A percentile compares a stretch with the other conserved stretches of the same genome.
These are phyloP conservation scores for Triplophysa yarkandensis DNA, from an alignment of 2,797 vertebrate species.

Conservation along the genomic window DNA sequence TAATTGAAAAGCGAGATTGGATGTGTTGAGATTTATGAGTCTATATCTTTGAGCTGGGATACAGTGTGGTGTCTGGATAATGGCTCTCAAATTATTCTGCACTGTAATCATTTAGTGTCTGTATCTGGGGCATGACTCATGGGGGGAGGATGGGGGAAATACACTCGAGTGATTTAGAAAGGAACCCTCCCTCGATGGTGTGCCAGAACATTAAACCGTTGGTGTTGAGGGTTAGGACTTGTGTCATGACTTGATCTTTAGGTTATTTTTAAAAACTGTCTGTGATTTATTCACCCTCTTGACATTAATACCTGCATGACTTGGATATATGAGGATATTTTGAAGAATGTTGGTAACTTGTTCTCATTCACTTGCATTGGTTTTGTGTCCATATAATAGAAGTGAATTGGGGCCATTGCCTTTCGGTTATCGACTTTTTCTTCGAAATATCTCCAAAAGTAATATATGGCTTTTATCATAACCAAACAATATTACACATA, in stretches of 20 bases:
- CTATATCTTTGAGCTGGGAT: constrained; percentile 1
- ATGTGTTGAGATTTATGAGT: constrained; percentile 35
- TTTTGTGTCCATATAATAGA: too few species aligned
- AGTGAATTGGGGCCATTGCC: too few species aligned
- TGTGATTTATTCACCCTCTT: too few species aligned
- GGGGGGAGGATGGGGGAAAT: not conserved
- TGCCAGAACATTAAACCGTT: constrained; percentile 26
- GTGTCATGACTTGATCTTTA: constrained; percentile 19
- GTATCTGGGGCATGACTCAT: constrained; percentile 51
- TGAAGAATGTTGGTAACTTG: too few species aligned
- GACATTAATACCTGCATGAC: too few species aligned
- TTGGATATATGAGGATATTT: too few species aligned
- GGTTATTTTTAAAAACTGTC: constrained; percentile 14
- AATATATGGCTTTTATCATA: too few species aligned
- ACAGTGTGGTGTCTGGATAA: constrained; percentile 34
- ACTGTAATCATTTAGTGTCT: constrained; percentile 51
- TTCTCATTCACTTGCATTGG: too few species aligned
- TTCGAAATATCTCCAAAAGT: too few species aligned
- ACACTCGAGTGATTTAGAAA: constrained; percentile 28
- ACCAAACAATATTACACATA: too few species aligned
- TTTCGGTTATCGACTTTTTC: too few species aligned
- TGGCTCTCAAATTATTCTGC: constrained; percentile 27
- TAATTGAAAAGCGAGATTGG: constrained; percentile 27
- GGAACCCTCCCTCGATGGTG: constrained; percentile 23
- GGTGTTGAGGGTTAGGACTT: constrained; percentile 20